Evolutionary conservation across 2,113 vertebrate genomes (phyloP).

Genomic region (Donacobius atricapilla): DNA sequence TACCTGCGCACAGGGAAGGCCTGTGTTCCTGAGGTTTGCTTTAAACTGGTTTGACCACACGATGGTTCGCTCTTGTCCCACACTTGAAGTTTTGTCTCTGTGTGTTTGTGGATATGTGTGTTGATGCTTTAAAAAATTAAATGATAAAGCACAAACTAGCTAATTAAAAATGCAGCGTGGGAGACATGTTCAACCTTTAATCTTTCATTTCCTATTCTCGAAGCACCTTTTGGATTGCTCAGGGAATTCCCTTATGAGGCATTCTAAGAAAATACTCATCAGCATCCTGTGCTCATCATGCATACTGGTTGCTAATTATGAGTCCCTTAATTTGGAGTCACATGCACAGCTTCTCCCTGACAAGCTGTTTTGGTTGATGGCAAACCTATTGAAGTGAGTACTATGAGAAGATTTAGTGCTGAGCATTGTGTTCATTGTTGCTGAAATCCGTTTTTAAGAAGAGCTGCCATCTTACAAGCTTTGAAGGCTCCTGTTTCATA

Average conservation of each 20-base stretch:
- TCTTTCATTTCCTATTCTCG: constrained; percentile 11
- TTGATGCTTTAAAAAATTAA: background rate
- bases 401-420: background rate
- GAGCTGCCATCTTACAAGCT: background rate
- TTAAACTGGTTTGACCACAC: rapidly evolving
- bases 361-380: background rate
- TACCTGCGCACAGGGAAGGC: background rate
- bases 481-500: background rate
- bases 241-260: background rate
- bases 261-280: background rate
- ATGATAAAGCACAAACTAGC: background rate
- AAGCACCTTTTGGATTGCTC: background rate
- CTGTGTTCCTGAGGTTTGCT: background rate
- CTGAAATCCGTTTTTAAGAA: background rate
- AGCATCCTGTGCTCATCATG: background rate
- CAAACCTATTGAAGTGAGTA: background rate
- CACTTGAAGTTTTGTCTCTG: background rate
- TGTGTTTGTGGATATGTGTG: background rate
- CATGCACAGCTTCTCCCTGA: background rate
- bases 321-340: background rate
- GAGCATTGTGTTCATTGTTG: background rate
- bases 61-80: background rate
- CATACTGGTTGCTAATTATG: background rate
- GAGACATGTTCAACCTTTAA: background rate
- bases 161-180: background rate